Percentiles rank a stretch among this genome's conserved stretches.
These are phyloP conservation scores for Oxycera nigricornis DNA, from an alignment of 2,888 invertebrate genomes.

Conservation along the genomic window DNA sequence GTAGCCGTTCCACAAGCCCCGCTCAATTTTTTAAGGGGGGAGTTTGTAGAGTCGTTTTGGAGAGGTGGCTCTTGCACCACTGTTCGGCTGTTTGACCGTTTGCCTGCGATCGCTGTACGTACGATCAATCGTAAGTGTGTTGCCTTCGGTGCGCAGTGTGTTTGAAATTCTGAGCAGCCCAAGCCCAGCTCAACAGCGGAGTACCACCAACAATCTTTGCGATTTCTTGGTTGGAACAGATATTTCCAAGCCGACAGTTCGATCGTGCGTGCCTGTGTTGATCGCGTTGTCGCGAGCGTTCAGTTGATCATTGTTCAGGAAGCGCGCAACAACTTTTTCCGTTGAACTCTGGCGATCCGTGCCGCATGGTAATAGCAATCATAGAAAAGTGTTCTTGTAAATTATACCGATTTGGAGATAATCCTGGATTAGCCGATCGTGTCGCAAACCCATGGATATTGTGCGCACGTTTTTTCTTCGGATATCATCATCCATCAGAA, in stretches of 20 bases:
- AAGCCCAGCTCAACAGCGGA: background rate
- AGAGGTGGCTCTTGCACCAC: background rate
- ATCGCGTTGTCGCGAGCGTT: slow-evolving; percentile 34
- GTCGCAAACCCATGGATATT: background rate
- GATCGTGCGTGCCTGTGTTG: slow-evolving; percentile 32
- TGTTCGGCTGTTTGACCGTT: background rate
- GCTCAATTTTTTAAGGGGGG: background rate
- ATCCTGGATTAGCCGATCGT: slow-evolving; percentile 2
- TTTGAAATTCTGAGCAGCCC: background rate
- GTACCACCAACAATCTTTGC: background rate
- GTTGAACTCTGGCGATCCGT: slow-evolving; percentile 23
- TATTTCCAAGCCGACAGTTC: slow-evolving; percentile 21
- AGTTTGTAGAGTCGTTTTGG: background rate
- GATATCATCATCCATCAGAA: too few species aligned
- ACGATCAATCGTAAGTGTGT: background rate
- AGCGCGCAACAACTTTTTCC: slow-evolving; percentile 14
- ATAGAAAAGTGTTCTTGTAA: background rate
- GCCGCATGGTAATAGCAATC: slow-evolving; percentile 13
- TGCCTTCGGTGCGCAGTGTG: background rate
- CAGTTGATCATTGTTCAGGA: slow-evolving; percentile 10
- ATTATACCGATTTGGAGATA: slow-evolving; percentile 2
- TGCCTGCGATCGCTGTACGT: background rate
- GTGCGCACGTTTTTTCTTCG: too few species aligned
- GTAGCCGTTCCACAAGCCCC: background rate
- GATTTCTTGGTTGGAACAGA: slow-evolving; percentile 25